A percentile compares a stretch with the other conserved stretches of the same genome.
phyloP scores from a whole-genome alignment of 2,797 vertebrate species.

The Linurgus olivaceus region DNA sequence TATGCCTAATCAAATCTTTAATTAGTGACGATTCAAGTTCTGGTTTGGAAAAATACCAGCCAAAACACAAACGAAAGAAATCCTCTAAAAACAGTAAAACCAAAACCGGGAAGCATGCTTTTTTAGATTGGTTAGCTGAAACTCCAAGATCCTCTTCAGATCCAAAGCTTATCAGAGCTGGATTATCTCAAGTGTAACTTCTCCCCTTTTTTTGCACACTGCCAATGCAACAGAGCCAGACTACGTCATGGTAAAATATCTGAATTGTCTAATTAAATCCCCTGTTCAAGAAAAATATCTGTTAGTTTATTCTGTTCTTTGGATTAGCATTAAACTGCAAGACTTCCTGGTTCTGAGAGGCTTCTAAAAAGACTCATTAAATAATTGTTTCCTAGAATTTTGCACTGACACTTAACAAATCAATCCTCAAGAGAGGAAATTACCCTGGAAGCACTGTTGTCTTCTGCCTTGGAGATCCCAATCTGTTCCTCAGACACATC shows the following conservation, averaged over 20 bases:
- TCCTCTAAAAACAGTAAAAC: neutral
- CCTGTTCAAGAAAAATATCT: neutral
- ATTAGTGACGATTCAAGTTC: neutral
- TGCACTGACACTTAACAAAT: neutral
- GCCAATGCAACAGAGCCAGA: neutral
- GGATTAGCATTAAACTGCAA: neutral
- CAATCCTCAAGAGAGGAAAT: neutral
- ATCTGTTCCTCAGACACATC: neutral
- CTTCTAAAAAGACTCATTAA: neutral
- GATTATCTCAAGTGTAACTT: neutral
- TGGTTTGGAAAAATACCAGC: neutral
- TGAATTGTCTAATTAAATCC: neutral
- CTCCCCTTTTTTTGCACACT: neutral
- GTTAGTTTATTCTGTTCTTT: neutral
- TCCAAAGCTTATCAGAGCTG: neutral
- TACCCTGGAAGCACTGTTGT: neutral
- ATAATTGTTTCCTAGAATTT: neutral
- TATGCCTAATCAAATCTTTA: neutral
- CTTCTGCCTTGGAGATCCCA: neutral
- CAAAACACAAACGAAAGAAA: neutral
- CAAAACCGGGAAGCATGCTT: neutral
- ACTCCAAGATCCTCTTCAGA: neutral
- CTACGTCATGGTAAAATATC: fast-evolving
- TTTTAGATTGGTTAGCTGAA: neutral
- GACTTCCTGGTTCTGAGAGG: neutral